phyloP scores from a whole-genome alignment of 2,113 vertebrate species.

The Colossoma macropomum region DNA sequence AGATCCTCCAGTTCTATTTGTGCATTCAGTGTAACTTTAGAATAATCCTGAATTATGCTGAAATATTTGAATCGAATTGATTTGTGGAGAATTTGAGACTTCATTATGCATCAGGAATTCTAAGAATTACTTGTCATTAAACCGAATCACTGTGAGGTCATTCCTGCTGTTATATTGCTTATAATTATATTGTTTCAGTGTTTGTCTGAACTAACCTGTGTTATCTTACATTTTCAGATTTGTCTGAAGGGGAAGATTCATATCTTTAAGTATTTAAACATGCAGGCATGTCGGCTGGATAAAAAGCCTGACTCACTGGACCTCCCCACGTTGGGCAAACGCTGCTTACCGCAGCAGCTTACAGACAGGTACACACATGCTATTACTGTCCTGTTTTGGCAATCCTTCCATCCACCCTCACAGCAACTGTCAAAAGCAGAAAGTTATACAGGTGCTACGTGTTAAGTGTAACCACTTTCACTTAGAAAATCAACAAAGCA shows the following conservation, averaged over 20 bases:
- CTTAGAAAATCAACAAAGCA: no score
- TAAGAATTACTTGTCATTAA: no score
- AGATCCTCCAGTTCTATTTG: no score
- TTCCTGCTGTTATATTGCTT: not conserved
- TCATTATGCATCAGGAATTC: no score
- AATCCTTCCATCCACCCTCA: not conserved
- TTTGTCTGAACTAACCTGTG: not conserved
- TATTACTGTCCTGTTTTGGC: not conserved
- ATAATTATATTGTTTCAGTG: not conserved
- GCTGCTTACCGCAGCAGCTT: conserved; percentile 90
- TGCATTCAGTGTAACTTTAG: no score
- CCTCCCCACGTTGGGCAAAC: conserved; percentile 89
- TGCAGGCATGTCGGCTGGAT: conserved; percentile 92
- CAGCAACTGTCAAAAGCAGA: not conserved
- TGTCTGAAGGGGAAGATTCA: conserved; percentile 98
- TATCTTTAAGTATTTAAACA: conserved; percentile 98
- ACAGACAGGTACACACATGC: conserved; percentile 87
- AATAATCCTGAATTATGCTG: no score
- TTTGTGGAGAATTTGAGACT: no score
- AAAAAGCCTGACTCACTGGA: conserved; percentile 98
- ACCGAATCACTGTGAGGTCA: no score
- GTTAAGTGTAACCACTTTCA: no score
- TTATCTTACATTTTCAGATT: conserved; percentile 82
- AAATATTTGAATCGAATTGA: no score
- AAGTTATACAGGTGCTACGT: not conserved